Evolutionary conservation across 2,797 vertebrate genomes (phyloP), one percentile per base, ranked within the genome.

Genomic region (Pseudochaenichthys georgianus): DNA sequence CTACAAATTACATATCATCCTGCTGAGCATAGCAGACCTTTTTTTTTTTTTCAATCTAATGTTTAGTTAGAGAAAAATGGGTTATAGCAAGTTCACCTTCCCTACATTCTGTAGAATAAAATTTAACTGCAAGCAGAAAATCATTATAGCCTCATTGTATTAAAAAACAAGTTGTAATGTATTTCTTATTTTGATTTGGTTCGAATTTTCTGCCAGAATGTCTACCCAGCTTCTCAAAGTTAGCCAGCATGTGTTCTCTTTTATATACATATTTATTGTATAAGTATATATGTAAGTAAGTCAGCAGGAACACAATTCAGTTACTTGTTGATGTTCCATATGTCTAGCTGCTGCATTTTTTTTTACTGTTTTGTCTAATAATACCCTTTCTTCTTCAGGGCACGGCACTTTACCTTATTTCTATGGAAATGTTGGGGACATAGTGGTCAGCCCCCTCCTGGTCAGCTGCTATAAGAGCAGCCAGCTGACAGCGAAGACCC

Each of bases 361-460:
- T 28, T 1, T 28, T 5, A 4, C 17, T 16, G 15, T 10, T 68
- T 62, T 60, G 8, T 76, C 42, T 47, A 43, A 68, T 50, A 5
- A 10, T 3, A 2, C 21, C 38, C 38, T 77, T 23, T 72, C 42
- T 70, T 58, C 1, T 70, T 38, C 87, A 99, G 98, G 98, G 73
- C 97, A 97, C 87, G 98, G 98, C 91, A 95, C 96, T 95, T 96
- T 99, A 95, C 98, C 98, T 45, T 99, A 99, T 90, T 99, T 99
- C 94, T 99, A 99, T 85, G 98, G 98, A 75, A 99, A 99, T 73
- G 97, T 99, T 9, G 96, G 98, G 15, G 98, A 99, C 76, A 96
- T 99, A 80, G 96, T 99, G 76, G 96, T 99, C 90, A 99, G 98
- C 93, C 98, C 98, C 75, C 95, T 99, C 89, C 95, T 99, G 94